Evolutionary conservation across 2,113 vertebrate genomes (phyloP), one percentile per base, ranked within the genome.

Genomic region (Merops nubicus): DNA sequence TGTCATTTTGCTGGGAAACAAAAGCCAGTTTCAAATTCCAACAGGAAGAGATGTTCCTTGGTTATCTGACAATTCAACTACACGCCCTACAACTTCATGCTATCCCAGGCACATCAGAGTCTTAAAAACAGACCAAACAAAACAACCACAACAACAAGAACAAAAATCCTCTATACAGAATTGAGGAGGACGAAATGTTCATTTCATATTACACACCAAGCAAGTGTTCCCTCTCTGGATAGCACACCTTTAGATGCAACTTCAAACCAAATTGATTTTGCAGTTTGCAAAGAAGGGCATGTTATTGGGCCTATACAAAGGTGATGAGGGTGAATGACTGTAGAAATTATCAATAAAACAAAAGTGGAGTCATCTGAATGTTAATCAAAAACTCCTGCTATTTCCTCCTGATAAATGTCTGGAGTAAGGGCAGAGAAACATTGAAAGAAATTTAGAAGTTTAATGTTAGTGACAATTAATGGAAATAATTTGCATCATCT

Each of bases 331-430:
- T 85, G 80, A 92, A 85, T 29, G 54, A 63, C 42, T 12, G 1
- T 4, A 87, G 38, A 68, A 93, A 47, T 43, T 63, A 76, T 47
- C 21, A 5, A 60, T 91, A 92, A 92, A 89, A 77, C 42, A 94
- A 65, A 84, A 91, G 51, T 75, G 23, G 5, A 88, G 72, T 76
- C 69, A 72, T 48, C 38, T 87, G 84, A 92, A 89, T 69, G 74
- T 68, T 76, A 94, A 96, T 85, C n/a, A 85, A 87, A 91, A 89
- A 38, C 22, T 89, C 65, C 56, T 82, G 51, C 36, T 79, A 59
- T n/a, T 81, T 92, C 8, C 23, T 75, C 15, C 65, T 56, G 47
- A 82, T 43, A 85, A 89, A 91, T 9, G 12, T 29, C 15, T 82
- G 62, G 9, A 91, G 62, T 72, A 89, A 78, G 56, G 47, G 45